These are phyloP conservation scores for Portevinia maculata DNA, from an alignment of 2,888 invertebrate species.

Conservation along the genomic window DNA sequence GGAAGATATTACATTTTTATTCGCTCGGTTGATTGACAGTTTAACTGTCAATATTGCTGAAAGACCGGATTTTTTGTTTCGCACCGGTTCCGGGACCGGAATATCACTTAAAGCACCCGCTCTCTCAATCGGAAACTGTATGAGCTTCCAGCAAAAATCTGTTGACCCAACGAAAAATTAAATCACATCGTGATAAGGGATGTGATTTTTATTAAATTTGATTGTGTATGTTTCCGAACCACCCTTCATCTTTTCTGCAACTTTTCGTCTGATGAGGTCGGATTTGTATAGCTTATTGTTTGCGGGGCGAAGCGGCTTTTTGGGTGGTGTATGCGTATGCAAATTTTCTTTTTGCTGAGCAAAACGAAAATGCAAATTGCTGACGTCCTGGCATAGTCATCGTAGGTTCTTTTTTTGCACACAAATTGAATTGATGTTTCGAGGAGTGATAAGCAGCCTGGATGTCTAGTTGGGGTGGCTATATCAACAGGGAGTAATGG, in stretches of 20 bases:
- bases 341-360: conserved; percentile 51
- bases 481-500: neutral
- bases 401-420: conserved; percentile 48
- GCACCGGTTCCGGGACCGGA: neutral
- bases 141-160: conserved; percentile 45
- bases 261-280: conserved; percentile 16
- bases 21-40: conserved; percentile 68
- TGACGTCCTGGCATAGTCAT: conserved; percentile 46
- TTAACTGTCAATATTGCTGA: conserved; percentile 71
- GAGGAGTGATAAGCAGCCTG: conserved; percentile 18
- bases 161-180: conserved; percentile 70
- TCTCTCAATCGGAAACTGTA: conserved; percentile 24
- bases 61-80: conserved; percentile 31
- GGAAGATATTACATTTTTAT: conserved; percentile 67
- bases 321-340: conserved; percentile 40
- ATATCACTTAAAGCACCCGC: neutral
- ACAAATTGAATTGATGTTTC: conserved; percentile 62
- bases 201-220: conserved; percentile 68
- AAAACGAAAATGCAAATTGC: conserved; percentile 62
- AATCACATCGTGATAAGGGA: conserved; percentile 68
- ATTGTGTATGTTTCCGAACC: conserved; percentile 14
- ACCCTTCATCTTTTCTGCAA: conserved; percentile 6
- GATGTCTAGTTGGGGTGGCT: conserved; percentile 33
- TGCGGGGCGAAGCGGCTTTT: too few relatives aligned
- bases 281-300: conserved; percentile 40